These are phyloP conservation scores for Mimachlamys varia DNA, from an alignment of 2,888 invertebrate species.

Conservation along the genomic window DNA sequence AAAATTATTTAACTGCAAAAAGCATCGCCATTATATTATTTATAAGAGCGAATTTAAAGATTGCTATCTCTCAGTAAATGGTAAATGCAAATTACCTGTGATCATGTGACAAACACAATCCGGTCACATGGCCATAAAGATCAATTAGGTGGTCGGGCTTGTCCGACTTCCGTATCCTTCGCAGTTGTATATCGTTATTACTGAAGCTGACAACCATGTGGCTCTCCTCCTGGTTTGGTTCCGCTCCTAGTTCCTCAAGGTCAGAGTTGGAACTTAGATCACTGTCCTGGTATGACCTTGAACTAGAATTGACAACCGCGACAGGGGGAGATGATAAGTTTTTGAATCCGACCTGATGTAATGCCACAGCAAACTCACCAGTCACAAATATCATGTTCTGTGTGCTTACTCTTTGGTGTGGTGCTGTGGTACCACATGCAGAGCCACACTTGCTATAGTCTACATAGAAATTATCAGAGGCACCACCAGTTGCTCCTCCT, in stretches of 20 bases:
- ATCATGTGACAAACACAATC: slow-evolving; percentile 92
- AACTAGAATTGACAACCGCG: neutral
- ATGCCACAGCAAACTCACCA: slow-evolving; percentile 71
- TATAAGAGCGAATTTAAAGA: no score
- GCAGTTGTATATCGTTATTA: slow-evolving; percentile 67
- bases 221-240: slow-evolving; percentile 55
- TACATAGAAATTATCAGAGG: neutral
- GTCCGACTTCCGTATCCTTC: slow-evolving; percentile 81
- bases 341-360: slow-evolving; percentile 71
- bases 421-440: neutral
- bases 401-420: neutral
- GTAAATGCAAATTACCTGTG: slow-evolving; percentile 83
- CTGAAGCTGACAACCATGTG: slow-evolving; percentile 72
- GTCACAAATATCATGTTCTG: slow-evolving; percentile 69
- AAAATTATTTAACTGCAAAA: no score
- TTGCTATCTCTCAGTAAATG: no score
- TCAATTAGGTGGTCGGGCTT: slow-evolving; percentile 91
- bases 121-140: slow-evolving; percentile 92
- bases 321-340: slow-evolving; percentile 57
- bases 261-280: neutral
- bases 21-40: no score
- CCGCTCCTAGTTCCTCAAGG: slow-evolving; percentile 39
- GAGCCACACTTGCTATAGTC: neutral
- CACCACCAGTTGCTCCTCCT: neutral
- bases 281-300: neutral